These are phyloP conservation scores for Thamnophis sirtalis DNA, from an alignment of 2,113 vertebrate species.

Conservation along the genomic window DNA sequence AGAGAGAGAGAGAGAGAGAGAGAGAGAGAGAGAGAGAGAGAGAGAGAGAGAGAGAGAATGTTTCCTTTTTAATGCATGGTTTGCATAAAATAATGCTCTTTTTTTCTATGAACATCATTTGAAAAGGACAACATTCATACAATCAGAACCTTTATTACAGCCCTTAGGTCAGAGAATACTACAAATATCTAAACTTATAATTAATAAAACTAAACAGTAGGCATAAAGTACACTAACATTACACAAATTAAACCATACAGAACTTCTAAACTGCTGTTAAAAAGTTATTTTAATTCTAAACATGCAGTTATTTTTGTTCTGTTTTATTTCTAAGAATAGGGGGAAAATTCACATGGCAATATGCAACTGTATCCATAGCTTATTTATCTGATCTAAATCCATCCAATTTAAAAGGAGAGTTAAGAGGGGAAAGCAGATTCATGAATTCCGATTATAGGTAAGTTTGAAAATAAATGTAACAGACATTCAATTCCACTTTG, in stretches of 20 bases:
- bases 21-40: no score
- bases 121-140: not conserved
- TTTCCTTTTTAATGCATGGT: not conserved
- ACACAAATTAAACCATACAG: not conserved
- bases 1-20: no score
- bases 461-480: slow-evolving; percentile 5
- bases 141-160: not conserved
- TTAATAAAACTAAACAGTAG: not conserved
- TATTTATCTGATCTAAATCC: not conserved
- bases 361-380: not conserved
- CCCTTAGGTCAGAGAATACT: not conserved
- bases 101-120: not conserved
- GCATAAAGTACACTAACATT: not conserved
- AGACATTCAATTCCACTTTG: not conserved
- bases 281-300: not conserved
- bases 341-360: not conserved
- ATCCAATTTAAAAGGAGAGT: not conserved
- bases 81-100: not conserved
- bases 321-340: not conserved
- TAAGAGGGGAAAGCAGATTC: not conserved
- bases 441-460: not conserved
- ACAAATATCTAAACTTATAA: not conserved
- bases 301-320: not conserved
- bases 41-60: no score
- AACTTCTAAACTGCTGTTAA: not conserved